A percentile compares a stretch with the other conserved stretches of the same genome.
Evolutionary conservation across 2,888 invertebrate species (phyloP).

Genomic region (Trissoscelio sp.): DNA sequence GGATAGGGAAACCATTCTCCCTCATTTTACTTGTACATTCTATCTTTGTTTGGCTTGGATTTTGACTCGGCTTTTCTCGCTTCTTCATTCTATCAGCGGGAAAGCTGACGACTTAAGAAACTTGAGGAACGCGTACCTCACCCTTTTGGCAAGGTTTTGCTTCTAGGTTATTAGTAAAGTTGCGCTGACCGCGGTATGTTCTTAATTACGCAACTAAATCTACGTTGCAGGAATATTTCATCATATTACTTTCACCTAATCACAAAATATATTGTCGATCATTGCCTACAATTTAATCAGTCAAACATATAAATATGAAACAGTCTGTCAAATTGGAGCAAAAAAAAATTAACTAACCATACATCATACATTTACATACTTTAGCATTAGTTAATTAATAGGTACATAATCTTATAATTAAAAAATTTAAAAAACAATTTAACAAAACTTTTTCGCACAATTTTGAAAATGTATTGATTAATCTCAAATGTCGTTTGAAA

Average conservation of each 20-base stretch:
- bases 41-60: conserved; percentile 69
- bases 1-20: conserved; percentile 78
- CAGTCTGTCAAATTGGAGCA: too few species aligned
- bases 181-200: conserved; percentile 80
- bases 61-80: conserved; percentile 50
- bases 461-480: too few species aligned
- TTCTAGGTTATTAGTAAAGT: conserved; percentile 81
- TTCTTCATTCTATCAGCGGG: conserved; percentile 66
- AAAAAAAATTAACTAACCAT: too few species aligned
- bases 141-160: conserved; percentile 72
- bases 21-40: conserved; percentile 77
- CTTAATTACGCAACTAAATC: conserved; percentile 78
- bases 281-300: too few species aligned
- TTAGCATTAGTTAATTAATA: too few species aligned
- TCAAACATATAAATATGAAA: too few species aligned
- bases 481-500: too few species aligned
- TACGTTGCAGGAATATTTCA: conserved; percentile 46
- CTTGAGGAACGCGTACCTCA: conserved; percentile 79
- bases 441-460: too few species aligned
- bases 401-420: too few species aligned
- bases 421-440: too few species aligned
- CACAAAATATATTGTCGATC: too few species aligned
- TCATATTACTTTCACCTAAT: conserved; percentile 17
- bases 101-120: conserved; percentile 81
- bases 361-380: too few species aligned